Conservation (phyloP, 2,797 vertebrate genomes). For the Champsocephalus esox region DNA sequence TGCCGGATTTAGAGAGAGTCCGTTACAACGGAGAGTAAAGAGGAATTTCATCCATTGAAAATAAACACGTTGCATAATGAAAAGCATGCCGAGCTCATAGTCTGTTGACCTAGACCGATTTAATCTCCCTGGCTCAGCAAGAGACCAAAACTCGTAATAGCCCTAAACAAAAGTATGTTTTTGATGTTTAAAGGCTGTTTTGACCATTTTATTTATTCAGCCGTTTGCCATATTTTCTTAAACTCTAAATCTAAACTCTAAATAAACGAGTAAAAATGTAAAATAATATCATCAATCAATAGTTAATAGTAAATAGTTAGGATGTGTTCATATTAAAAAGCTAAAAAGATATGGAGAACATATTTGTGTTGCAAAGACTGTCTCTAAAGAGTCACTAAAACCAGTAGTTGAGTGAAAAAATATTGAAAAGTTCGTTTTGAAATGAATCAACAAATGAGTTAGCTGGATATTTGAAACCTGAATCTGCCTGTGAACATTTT, state of each 20-base stretch:
- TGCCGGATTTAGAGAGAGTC: neutral
- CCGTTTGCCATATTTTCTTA: neutral
- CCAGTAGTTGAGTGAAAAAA: neutral
- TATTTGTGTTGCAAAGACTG: neutral
- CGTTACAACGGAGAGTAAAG: neutral
- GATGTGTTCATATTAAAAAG: neutral
- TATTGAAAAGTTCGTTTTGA: neutral
- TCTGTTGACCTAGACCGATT: neutral
- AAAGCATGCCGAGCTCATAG: neutral
- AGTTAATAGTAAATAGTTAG: neutral
- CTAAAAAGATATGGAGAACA: neutral
- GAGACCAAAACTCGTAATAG: neutral
- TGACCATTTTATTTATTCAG: neutral
- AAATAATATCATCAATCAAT: neutral
- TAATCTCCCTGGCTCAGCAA: neutral
- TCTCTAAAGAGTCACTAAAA: neutral
- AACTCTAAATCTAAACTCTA: neutral
- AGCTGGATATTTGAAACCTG: neutral
- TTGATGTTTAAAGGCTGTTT: neutral
- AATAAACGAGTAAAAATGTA: neutral
- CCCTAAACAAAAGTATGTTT: neutral
- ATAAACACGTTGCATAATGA: neutral
- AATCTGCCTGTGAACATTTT: neutral
- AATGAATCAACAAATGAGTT: neutral
- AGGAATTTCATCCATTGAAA: conserved; percentile 1